Evolutionary conservation across 2,888 invertebrate species (phyloP), one percentile per base, ranked within the genome.

Genomic region (Luperina testacea): DNA sequence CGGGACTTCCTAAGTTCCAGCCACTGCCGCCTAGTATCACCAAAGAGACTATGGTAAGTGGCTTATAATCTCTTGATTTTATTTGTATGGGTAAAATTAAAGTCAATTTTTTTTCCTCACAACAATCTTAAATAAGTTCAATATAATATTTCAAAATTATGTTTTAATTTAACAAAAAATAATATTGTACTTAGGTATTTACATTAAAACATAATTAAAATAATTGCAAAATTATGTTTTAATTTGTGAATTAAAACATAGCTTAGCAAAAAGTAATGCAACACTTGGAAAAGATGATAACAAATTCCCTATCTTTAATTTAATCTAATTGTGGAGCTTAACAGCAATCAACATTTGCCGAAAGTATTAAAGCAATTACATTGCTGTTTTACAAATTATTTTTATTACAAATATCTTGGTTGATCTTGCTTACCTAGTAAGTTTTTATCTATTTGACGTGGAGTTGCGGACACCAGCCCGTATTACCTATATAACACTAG

Each of bases 1-100:
- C 98, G 0, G 98, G 98, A 0, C 95, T 98, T 85, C 98, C 98
- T 27, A 97, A 98, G 89, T 97, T 97, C 63, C 98, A 98, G 92
- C 98, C 98, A 8, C 94, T 98, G 78, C 98, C 98, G 48, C 98
- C 98, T 0, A 98, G 98, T 72, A 98, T 98, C 91, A 98, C 98
- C 91, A 98, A 98, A 96, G 98, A 98, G 95, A 98, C 98, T 85
- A 97, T 98, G 98, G 98, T 98, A 90, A 96, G 97, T 74, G 0
- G 24, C 6, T 48, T 6, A 15, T 24, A 24, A 2, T 6, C 64
- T 64, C 6, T 32, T 11, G 11, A 64, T 17, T 9, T 32, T 20
- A 8, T 17, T 38, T 38, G 2, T 15, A 9, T 27, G n/a, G 5
- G 61, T 20, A 70, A 32, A 42, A n/a, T 11, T 4, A 17, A 45